Evolutionary conservation across 2,888 invertebrate species (phyloP), one percentile per base, ranked within the genome.

Genomic region (Lasioglossum zephyrum): DNA sequence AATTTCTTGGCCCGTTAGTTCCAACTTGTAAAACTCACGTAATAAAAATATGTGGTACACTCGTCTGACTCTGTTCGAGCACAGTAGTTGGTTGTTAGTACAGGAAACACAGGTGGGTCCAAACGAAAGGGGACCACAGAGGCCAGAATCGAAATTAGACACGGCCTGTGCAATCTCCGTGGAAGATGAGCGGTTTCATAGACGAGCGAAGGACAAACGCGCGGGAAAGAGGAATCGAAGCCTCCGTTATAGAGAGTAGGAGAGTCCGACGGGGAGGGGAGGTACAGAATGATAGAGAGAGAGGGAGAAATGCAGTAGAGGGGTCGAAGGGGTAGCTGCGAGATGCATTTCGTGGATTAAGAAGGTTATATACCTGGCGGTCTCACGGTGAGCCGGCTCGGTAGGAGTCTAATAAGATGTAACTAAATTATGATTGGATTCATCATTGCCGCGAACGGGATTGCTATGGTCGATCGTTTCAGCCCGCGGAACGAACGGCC

Each of bases 341-440:
- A 88, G 92, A 93, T 92, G 92, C 93, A 93, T 94, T 94, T 94
- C 90, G 93, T 93, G 94, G 92, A 94, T 94, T 93, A 93, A 94
- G 93, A 92, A 94, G 91, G 93, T 92, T 93, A 88, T 91, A 91
- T 92, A 93, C 92, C 93, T 92, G 92, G 92, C 93, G 92, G 88
- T 94, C 94, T 94, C 94, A 94, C 94, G 94, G 94, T 93, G 93
- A 92, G 92, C 92, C 91, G 88, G 93, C 93, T 92, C 94, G 92
- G 94, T 94, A 93, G 94, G 94, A 94, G 94, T 94, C 94, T 94
- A 94, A 94, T 94, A 94, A 94, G 94, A 94, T 94, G 94, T 94
- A 94, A 94, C 94, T 94, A 94, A 94, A 94, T 94, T 94, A 94
- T 94, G 94, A 94, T 94, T 94, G 94, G 94, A 94, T 94, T 94